A percentile compares a stretch with the other conserved stretches of the same genome.
phyloP scores from a whole-genome alignment of 1,140 invertebrate species.

The Pentalonia nigronervosa region DNA sequence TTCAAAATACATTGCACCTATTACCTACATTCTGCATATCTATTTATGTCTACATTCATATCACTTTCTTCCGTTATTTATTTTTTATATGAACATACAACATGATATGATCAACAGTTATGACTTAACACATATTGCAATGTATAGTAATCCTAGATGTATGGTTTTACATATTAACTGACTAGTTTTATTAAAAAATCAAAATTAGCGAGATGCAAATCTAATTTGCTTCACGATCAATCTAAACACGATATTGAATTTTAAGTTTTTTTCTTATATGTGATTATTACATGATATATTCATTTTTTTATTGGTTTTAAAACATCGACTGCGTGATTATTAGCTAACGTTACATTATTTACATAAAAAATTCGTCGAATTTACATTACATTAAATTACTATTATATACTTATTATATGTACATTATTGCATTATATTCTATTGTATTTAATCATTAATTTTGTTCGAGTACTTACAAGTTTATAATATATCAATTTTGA shows the following conservation, averaged over 20 bases:
- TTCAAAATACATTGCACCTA: neutral
- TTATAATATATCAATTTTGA: neutral
- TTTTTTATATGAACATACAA: neutral
- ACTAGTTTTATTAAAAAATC: neutral
- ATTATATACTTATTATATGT: too few relatives aligned
- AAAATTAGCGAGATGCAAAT: neutral
- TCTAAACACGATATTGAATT: too few relatives aligned
- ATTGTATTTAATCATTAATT: too few relatives aligned
- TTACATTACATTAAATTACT: too few relatives aligned
- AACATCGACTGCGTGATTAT: too few relatives aligned
- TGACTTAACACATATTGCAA: neutral
- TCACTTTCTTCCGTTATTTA: neutral
- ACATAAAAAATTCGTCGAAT: too few relatives aligned
- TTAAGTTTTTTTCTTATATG: neutral
- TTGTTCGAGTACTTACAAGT: neutral
- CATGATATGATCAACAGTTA: neutral
- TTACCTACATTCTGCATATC: neutral
- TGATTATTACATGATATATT: too few relatives aligned
- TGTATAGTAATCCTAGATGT: neutral
- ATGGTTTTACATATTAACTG: neutral
- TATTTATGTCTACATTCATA: neutral
- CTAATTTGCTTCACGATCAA: neutral
- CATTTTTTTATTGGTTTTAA: too few relatives aligned
- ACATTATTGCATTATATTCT: too few relatives aligned
- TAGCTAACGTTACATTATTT: too few relatives aligned